Conservation (phyloP, 2,113 vertebrate genomes). For the Chaetops frenatus region DNA sequence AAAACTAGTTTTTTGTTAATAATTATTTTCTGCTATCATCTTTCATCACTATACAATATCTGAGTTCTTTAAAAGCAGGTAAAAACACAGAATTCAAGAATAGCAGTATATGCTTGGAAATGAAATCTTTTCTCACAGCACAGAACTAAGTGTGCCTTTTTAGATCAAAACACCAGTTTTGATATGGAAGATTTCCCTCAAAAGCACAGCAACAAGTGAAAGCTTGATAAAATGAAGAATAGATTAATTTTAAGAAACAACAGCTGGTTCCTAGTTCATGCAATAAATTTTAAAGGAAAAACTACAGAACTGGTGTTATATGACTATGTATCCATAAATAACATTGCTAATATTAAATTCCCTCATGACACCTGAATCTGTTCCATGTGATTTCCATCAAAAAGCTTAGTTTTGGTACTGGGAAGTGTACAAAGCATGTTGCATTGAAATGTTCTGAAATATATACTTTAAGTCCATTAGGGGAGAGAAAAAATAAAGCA, state of each 20-base stretch:
- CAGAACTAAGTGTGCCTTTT: neutral
- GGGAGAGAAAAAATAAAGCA: rapidly evolving
- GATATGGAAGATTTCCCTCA: neutral
- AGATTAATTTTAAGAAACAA: neutral
- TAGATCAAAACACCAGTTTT: neutral
- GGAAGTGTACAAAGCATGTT: neutral
- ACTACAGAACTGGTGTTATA: neutral
- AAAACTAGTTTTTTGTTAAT: neutral
- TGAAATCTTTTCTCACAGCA: rapidly evolving
- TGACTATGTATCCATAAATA: neutral
- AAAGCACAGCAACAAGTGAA: neutral
- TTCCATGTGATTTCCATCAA: neutral
- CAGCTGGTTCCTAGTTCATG: neutral
- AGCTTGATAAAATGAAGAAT: neutral
- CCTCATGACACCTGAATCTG: neutral
- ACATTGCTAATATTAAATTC: neutral
- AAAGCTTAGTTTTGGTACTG: neutral
- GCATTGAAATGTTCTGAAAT: neutral
- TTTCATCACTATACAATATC: neutral
- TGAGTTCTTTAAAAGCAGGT: neutral
- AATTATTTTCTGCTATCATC: neutral
- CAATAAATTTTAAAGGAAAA: neutral
- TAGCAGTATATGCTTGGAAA: neutral
- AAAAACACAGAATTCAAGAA: neutral
- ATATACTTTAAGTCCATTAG: neutral